Base-by-base conservation (phyloP, 2,797 vertebrate genomes). In the Crenichthys baileyi region DNA sequence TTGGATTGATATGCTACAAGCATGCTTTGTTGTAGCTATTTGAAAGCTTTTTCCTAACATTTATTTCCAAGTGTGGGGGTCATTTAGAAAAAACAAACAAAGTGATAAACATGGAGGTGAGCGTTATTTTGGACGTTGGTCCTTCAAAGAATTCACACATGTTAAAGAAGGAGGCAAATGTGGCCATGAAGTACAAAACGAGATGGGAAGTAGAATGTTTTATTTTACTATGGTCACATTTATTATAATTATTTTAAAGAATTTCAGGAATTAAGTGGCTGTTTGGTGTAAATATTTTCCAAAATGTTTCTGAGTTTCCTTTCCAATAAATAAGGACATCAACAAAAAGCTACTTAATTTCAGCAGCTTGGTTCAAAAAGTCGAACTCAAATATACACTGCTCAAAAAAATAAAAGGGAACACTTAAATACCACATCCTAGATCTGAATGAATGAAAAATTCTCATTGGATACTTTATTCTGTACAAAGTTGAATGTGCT, bases 1-100 rank as follows among this genome's bases (percentile, higher is more conserved):
- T 76, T 85, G 76, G 73, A 81, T 71, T 86, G 78, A 83, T 61
- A 68, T 8, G 79, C 55, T 82, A 85, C 63, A 79, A 26, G 29
- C 71, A 81, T 80, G 81, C 85, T 89, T 84, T 61, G 65, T 82
- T 70, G 75, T 60, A 76, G 75, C 26, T 12, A 7, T 67, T 77
- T 78, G 44, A 18, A 55, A 76, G 60, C 31, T 51, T 6, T 78
- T 80, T 75, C 22, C 60, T 72, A 29, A 26, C 8, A 77, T 75
- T 77, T 31, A 68, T 46, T 60, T 24, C n/a, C 53, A 24, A 48
- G 41, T 77, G 76, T 58, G 26, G 63, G 58, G 53, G 58, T 63
- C 2, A 58, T 78, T 72, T 63, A 3, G 26, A 5, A 31, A 75
- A n/a, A 29, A 36, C 7, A 12, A 48, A 1, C 20, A 41, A 29